These are phyloP conservation scores for Cichladusa arquata DNA, from an alignment of 2,113 vertebrate genomes.

Conservation along the genomic window DNA sequence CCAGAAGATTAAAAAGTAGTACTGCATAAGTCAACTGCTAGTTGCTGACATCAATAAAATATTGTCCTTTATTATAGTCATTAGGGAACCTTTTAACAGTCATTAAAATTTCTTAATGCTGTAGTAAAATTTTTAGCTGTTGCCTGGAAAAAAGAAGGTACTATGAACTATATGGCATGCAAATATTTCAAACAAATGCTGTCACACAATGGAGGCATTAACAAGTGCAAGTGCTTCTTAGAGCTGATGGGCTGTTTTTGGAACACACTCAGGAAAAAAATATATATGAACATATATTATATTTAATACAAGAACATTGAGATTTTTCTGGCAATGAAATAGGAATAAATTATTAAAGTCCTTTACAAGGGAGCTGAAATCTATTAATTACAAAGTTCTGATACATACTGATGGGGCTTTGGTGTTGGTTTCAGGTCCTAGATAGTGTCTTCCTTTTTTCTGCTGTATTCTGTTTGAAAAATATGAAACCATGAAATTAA, in stretches of 20 bases:
- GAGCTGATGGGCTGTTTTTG: not conserved
- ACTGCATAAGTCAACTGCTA: slow-evolving; percentile 4
- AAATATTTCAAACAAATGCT: slow-evolving; percentile 42
- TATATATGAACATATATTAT: not conserved
- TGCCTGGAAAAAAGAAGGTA: slow-evolving; percentile 16
- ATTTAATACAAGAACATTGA: not conserved
- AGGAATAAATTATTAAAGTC: not conserved
- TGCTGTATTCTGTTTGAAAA: not conserved
- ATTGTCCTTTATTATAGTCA: slow-evolving; percentile 56
- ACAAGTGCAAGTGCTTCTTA: not conserved
- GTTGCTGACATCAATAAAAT: slow-evolving; percentile 54
- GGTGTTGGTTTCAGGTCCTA: not conserved
- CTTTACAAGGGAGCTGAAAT: not conserved
- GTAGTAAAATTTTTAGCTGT: slow-evolving; percentile 45
- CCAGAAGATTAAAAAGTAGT: slow-evolving; percentile 15
- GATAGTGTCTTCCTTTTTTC: not conserved
- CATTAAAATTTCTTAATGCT: slow-evolving; percentile 46
- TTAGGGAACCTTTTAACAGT: slow-evolving; percentile 54
- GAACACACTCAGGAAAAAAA: not conserved
- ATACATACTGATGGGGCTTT: not conserved
- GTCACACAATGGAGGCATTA: not conserved
- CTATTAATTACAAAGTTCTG: not conserved
- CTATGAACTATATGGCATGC: not conserved
- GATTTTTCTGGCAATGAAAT: not conserved
- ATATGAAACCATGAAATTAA: not conserved